Conservation (phyloP, 1,140 invertebrate genomes). For the Drosophila murphyi region DNA sequence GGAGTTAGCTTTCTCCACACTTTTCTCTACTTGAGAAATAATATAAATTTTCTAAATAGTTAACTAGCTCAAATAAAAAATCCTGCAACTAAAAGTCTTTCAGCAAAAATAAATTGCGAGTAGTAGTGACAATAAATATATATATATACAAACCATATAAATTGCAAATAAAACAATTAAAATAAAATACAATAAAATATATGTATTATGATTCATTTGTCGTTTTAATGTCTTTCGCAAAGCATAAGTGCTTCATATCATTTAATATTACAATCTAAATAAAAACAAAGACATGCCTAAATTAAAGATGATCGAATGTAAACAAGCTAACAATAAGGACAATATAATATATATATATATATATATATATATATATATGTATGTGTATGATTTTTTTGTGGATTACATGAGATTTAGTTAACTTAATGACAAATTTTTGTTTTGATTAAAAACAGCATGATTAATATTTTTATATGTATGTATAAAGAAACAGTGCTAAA, state of each 20-base stretch:
- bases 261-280: slow-evolving; percentile 28
- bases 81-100: not conserved
- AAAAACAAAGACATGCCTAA: slow-evolving; percentile 38
- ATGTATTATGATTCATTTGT: slow-evolving; percentile 17
- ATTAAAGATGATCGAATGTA: slow-evolving; percentile 21
- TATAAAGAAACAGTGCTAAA: not conserved
- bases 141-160: slow-evolving; percentile 41
- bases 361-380: slow-evolving; percentile 2
- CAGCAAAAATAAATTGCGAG: not conserved
- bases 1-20: too few species aligned
- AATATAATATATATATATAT: slow-evolving; percentile 4
- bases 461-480: not conserved
- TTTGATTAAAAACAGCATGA: not conserved
- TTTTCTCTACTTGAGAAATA: too few species aligned
- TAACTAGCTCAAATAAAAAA: not conserved
- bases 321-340: not conserved
- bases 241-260: slow-evolving; percentile 31
- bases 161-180: slow-evolving; percentile 17
- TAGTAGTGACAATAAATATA: not conserved
- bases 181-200: slow-evolving; percentile 15
- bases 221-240: slow-evolving; percentile 39
- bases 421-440: not conserved
- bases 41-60: too few species aligned
- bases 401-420: slow-evolving; percentile 17
- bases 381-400: slow-evolving; percentile 9